Conservation (phyloP, 2,113 vertebrate genomes). For the Oriolus oriolus region DNA sequence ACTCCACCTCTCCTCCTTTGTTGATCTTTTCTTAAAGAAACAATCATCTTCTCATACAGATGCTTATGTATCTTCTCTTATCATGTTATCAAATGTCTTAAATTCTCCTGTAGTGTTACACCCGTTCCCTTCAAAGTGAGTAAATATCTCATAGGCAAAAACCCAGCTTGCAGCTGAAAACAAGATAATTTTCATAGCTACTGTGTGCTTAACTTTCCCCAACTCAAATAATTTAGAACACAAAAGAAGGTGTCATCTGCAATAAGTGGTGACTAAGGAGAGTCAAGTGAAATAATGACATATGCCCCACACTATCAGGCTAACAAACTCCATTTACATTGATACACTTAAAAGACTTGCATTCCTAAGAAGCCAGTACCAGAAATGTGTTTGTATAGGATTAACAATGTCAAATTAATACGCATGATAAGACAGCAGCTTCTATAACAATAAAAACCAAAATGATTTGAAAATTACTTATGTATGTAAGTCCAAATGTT, state of each 20-base stretch:
- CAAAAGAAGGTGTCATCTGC: background rate
- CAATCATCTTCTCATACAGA: background rate
- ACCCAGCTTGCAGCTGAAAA: background rate
- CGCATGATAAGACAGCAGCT: background rate
- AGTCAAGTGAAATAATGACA: background rate
- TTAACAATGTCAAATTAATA: background rate
- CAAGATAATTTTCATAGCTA: background rate
- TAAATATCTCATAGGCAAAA: background rate
- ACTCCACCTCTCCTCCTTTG: background rate
- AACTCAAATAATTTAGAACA: background rate
- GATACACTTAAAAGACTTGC: background rate
- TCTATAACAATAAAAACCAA: background rate
- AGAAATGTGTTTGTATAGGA: background rate
- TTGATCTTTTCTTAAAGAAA: background rate
- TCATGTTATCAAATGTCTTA: background rate
- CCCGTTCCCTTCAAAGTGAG: background rate
- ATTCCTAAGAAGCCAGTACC: background rate
- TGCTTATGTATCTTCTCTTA: background rate
- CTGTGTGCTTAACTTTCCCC: background rate
- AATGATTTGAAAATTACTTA: background rate
- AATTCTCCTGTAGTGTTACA: background rate
- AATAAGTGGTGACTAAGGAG: background rate
- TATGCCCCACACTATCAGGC: background rate
- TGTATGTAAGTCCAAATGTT: background rate
- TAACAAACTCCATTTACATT: background rate